Percentiles rank a stretch among this genome's conserved stretches.
phyloP scores from a whole-genome alignment of 2,113 vertebrate species.

The Cairina moschata region DNA sequence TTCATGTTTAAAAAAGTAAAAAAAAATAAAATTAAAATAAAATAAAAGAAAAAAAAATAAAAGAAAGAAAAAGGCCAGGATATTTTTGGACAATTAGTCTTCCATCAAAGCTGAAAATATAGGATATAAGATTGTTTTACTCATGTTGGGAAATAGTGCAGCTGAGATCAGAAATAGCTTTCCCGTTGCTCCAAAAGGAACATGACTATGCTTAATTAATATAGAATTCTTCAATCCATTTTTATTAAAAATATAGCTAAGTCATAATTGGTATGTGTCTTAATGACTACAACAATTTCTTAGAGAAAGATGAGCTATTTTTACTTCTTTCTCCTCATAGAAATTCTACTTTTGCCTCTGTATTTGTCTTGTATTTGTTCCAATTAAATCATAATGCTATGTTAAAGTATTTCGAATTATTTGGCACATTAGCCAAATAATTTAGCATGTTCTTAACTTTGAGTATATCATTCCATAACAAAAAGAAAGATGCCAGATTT shows the following conservation, averaged over 20 bases:
- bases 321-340: background rate
- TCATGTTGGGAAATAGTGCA: background rate
- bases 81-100: background rate
- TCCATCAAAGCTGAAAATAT: conserved; percentile 12
- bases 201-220: conserved; percentile 24
- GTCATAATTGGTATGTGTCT: background rate
- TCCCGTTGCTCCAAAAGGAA: conserved; percentile 20
- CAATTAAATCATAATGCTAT: background rate
- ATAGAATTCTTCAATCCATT: background rate
- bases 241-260: background rate
- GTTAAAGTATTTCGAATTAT: background rate
- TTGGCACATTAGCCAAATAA: background rate
- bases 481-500: background rate
- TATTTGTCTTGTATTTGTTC: background rate
- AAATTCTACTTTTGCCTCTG: background rate
- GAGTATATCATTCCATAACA: background rate
- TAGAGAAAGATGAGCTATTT: background rate
- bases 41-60: background rate
- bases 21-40: background rate
- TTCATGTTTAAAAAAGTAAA: background rate
- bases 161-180: conserved; percentile 24
- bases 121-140: background rate
- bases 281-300: background rate
- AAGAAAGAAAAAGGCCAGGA: too few species aligned
- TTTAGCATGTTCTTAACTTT: background rate